phyloP scores from a whole-genome alignment of 2,113 vertebrate genomes.

The Phrynosoma platyrhinos region DNA sequence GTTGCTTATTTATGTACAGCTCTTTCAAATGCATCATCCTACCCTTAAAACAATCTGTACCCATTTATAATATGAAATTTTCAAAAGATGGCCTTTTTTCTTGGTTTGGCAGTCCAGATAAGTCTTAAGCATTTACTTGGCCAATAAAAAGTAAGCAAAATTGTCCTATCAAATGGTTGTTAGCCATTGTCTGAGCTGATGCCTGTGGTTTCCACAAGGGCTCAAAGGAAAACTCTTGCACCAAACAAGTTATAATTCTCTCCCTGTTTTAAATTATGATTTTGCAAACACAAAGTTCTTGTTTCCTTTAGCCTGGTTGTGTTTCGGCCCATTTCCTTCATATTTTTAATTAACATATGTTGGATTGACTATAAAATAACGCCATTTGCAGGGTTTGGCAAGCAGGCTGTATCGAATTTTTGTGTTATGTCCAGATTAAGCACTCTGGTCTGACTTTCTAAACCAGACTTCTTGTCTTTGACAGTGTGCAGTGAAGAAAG shows the following conservation, averaged over 20 bases:
- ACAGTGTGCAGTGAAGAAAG: rapidly evolving
- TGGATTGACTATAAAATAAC: constrained; percentile 41
- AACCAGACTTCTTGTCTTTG: background rate
- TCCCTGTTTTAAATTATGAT: constrained; percentile 41
- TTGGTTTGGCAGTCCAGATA: constrained; percentile 18
- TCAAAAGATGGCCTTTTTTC: background rate
- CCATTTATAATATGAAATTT: background rate
- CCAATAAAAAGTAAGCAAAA: constrained; percentile 47
- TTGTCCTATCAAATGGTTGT: rapidly evolving
- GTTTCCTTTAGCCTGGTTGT: constrained; percentile 48
- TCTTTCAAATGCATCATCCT: background rate
- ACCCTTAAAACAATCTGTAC: background rate
- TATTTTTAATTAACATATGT: constrained; percentile 51
- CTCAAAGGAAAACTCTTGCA: constrained; percentile 51
- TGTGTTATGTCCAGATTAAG: background rate
- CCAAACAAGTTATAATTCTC: constrained; percentile 38
- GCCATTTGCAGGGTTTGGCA: background rate
- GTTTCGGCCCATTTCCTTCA: constrained; percentile 50
- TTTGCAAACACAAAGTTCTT: constrained; percentile 51
- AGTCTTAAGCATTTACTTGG: constrained; percentile 24
- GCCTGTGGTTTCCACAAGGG: constrained; percentile 13
- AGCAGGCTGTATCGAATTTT: background rate
- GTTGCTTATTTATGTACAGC: background rate
- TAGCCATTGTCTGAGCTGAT: constrained; percentile 31
- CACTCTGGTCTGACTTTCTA: background rate